Base-by-base conservation (phyloP, 2,888 invertebrate genomes). In the Metellina segmentata region DNA sequence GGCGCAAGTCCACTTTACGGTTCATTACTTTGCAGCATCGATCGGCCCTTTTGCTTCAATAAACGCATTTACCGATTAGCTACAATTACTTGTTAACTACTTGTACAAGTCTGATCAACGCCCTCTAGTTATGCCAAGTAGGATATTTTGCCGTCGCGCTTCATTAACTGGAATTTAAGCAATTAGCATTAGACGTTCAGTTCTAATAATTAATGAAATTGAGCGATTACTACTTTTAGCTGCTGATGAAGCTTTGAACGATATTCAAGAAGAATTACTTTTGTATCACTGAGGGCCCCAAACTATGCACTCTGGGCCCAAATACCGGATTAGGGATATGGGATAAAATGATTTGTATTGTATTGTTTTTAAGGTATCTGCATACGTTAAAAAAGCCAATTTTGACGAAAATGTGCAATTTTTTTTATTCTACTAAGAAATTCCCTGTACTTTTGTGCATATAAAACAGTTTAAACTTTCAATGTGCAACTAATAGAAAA, bases 21-120 rank as follows among this genome's bases (percentile, higher is more conserved):
- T 81, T 87, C 79, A 79, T 87, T 81, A 81, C 79, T 85, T 75
- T 77, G 72, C 19, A 82, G 53, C 72, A 81, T 87, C 87, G 87
- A 87, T 87, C 78, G 77, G 51, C 19, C 78, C 78, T 71, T 87
- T 79, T 87, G 87, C 87, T 52, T 70, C 79, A 53, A 79, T 81
- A 81, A 87, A 87, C 87, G 78, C 87, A 87, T 87, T 86, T 86
- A 51, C 86, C 78, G 86, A 86, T 86, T 78, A 86, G 71, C 72
- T 79, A 74, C 79, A 87, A 87, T 87, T 87, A 79, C 87, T 72
- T 72, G 51, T 74, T 87, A 87, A 87, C 87, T 87, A 87, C 79
- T 87, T 52, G 53, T 61, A 69, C 69, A 75, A 85, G 75, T 83
- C 83, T 83, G 74, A 83, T 74, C 82, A 82, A 82, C 83, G 53